These are phyloP conservation scores for Muscicapa adusta DNA, from an alignment of 2,113 vertebrate genomes.

Conservation along the genomic window DNA sequence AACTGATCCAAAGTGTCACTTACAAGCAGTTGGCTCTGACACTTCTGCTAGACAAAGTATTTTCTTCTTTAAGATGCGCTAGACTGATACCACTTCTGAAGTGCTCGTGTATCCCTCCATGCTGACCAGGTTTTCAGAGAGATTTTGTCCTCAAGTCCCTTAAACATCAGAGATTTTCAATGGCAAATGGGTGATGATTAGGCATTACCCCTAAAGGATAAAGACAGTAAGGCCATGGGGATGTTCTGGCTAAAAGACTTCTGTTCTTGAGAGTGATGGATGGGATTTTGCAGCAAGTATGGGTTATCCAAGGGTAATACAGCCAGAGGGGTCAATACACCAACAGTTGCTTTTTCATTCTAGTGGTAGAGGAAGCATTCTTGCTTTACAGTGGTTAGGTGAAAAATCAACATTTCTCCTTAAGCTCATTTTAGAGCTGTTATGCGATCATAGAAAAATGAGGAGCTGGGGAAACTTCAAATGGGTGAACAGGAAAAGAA, in stretches of 20 bases:
- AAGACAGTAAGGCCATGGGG: accelerated
- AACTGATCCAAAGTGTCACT: neutral
- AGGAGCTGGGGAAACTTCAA: neutral
- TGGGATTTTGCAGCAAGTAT: neutral
- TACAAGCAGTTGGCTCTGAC: neutral
- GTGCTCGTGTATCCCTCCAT: neutral
- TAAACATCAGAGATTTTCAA: neutral
- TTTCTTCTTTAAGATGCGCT: neutral
- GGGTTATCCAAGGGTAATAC: neutral
- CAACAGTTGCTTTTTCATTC: neutral
- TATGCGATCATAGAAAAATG: neutral
- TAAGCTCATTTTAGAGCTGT: neutral
- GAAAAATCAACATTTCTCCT: neutral
- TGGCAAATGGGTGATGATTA: neutral
- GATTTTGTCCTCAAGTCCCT: neutral
- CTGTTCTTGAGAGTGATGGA: neutral
- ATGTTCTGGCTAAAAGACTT: neutral
- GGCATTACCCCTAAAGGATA: neutral
- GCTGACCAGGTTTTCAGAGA: neutral
- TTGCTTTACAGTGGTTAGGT: neutral
- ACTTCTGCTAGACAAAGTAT: neutral
- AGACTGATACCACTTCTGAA: neutral
- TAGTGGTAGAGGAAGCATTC: neutral
- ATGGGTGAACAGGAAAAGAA: neutral
- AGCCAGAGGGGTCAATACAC: neutral